These are phyloP conservation scores for Trichacis sp. DNA, from an alignment of 2,888 invertebrate species.

Conservation along the genomic window DNA sequence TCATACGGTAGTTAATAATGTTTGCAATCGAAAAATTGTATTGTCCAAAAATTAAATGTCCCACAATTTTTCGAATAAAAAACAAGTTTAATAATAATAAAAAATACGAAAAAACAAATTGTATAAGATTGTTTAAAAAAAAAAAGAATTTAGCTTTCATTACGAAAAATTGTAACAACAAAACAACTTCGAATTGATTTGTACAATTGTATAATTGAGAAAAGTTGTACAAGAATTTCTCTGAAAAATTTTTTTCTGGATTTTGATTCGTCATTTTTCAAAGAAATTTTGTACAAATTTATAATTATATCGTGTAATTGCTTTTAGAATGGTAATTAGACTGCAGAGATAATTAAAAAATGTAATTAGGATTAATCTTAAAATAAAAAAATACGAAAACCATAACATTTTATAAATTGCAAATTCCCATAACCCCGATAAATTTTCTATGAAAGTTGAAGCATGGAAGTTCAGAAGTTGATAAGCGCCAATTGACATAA, in stretches of 20 bases:
- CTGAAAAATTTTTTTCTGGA: neutral
- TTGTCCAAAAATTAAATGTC: neutral
- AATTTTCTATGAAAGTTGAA: too few species aligned
- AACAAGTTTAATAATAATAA: conserved; percentile 6
- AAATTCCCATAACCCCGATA: too few species aligned
- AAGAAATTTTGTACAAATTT: neutral
- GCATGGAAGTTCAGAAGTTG: too few species aligned
- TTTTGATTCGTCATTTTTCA: neutral
- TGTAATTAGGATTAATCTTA: conserved; percentile 1
- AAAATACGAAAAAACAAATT: conserved; percentile 13
- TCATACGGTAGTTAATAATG: too few species aligned
- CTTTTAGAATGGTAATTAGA: conserved; percentile 3
- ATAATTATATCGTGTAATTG: neutral
- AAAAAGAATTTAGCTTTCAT: neutral
- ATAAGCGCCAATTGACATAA: too few species aligned
- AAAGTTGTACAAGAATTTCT: neutral
- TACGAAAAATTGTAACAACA: neutral
- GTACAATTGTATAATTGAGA: neutral
- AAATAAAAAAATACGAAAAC: conserved; percentile 3
- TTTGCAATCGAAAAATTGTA: too few species aligned
- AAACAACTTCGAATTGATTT: too few species aligned
- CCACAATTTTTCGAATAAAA: neutral
- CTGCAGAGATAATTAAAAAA: conserved; percentile 1
- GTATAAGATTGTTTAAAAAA: conserved; percentile 16
- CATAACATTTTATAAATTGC: too few species aligned